Percentiles rank a stretch among this genome's conserved stretches.
phyloP scores from a whole-genome alignment of 2,888 invertebrate genomes.

The Harpalus rufipes region DNA sequence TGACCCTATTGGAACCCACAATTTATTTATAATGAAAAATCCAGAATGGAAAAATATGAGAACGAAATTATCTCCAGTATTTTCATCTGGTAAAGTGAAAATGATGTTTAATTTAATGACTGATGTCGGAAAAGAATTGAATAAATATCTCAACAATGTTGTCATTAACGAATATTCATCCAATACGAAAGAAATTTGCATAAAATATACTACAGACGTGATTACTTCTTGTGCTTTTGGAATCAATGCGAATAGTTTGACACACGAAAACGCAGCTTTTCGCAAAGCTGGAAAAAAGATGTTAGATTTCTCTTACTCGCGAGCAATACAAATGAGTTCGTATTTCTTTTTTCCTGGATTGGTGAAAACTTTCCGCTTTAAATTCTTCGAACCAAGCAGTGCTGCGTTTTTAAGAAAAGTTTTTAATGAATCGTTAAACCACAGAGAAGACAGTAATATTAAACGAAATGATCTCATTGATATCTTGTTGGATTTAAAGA shows the following conservation, averaged over 20 bases:
- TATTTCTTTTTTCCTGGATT: slow-evolving; percentile 74
- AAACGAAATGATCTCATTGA: slow-evolving; percentile 77
- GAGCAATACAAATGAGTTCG: slow-evolving; percentile 72
- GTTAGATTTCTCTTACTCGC: slow-evolving; percentile 72
- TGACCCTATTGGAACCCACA: slow-evolving; percentile 76
- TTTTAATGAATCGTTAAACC: slow-evolving; percentile 73
- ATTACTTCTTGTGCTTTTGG: slow-evolving; percentile 78
- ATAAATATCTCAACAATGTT: slow-evolving; percentile 71
- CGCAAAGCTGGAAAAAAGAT: slow-evolving; percentile 74
- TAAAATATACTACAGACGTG: slow-evolving; percentile 77
- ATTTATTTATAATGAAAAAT: slow-evolving; percentile 77
- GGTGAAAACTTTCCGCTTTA: slow-evolving; percentile 73
- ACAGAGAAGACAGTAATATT: slow-evolving; percentile 71
- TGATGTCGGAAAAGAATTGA: slow-evolving; percentile 74
- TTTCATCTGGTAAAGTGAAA: slow-evolving; percentile 80
- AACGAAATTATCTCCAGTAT: slow-evolving; percentile 78
- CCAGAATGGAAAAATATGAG: slow-evolving; percentile 79
- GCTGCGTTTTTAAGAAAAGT: slow-evolving; percentile 73
- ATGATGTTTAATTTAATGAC: slow-evolving; percentile 78
- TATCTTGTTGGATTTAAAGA: slow-evolving; percentile 74
- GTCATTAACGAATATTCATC: slow-evolving; percentile 67
- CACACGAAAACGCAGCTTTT: slow-evolving; percentile 74
- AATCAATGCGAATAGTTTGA: slow-evolving; percentile 75
- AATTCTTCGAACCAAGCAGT: slow-evolving; percentile 72
- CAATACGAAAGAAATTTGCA: slow-evolving; percentile 74